Percentiles rank a stretch among this genome's conserved stretches.
Conservation (phyloP, 2,888 invertebrate species). For the Agrochola macilenta region DNA sequence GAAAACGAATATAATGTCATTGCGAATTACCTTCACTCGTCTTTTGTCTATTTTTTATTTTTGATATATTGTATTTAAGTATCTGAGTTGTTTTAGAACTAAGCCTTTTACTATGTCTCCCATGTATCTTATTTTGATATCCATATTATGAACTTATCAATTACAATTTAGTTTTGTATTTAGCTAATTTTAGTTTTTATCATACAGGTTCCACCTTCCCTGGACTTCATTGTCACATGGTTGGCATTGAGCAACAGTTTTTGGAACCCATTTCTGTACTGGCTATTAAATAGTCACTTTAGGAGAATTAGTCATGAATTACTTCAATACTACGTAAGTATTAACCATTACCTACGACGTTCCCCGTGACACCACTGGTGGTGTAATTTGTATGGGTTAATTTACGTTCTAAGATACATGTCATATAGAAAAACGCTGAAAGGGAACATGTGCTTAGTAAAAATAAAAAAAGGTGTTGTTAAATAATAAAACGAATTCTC, state of each 20-base stretch:
- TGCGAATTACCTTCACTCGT: not conserved
- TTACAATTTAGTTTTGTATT: not conserved
- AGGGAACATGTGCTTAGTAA: too few species aligned
- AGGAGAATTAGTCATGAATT: conserved; percentile 94
- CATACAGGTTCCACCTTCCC: conserved; percentile 93
- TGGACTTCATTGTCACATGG: conserved; percentile 97
- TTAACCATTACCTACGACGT: not conserved
- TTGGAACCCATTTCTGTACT: conserved; percentile 97
- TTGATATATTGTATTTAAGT: not conserved
- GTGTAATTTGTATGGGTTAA: too few species aligned
- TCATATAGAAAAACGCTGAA: too few species aligned
- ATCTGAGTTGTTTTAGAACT: not conserved
- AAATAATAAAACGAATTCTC: too few species aligned
- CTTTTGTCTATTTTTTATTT: not conserved
- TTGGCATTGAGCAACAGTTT: conserved; percentile 96
- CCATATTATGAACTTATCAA: not conserved
- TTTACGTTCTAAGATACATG: too few species aligned
- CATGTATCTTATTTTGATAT: not conserved
- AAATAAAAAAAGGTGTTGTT: too few species aligned
- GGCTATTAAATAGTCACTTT: conserved; percentile 96
- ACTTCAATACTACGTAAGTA: conserved; percentile 93
- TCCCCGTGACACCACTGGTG: too few species aligned
- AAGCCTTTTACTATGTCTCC: not conserved
- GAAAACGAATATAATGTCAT: not conserved
- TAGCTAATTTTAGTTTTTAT: not conserved